These are phyloP conservation scores for Spicauda simplicius DNA, from an alignment of 2,888 invertebrate species.

Conservation along the genomic window DNA sequence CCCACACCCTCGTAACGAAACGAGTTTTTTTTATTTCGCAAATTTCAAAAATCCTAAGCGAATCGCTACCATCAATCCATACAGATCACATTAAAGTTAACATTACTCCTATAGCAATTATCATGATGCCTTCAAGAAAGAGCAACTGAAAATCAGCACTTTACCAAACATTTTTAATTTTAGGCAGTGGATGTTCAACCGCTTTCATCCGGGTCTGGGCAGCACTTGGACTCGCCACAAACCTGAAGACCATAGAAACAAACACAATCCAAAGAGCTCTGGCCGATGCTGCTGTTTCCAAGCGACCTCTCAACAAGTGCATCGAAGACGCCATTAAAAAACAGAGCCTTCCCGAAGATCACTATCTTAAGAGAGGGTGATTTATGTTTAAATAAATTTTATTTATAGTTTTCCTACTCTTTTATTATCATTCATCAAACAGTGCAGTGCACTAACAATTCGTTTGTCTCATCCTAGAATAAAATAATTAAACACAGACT, in stretches of 20 bases:
- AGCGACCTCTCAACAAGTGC: slow-evolving; percentile 83
- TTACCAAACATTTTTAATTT: slow-evolving; percentile 4
- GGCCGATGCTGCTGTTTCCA: slow-evolving; percentile 82
- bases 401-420: background rate
- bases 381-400: slow-evolving; percentile 27
- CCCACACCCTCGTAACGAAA: too few relatives aligned
- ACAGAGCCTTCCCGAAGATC: slow-evolving; percentile 72
- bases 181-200: slow-evolving; percentile 86
- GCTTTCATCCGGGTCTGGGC: slow-evolving; percentile 89
- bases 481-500: too few relatives aligned
- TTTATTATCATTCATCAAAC: too few relatives aligned
- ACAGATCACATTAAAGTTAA: too few relatives aligned
- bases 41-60: too few relatives aligned
- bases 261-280: slow-evolving; percentile 87
- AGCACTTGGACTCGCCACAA: slow-evolving; percentile 87
- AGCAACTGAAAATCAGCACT: too few relatives aligned
- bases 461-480: too few relatives aligned
- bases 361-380: slow-evolving; percentile 74
- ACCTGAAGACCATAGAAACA: slow-evolving; percentile 87
- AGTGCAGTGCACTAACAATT: too few relatives aligned
- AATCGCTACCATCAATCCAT: too few relatives aligned
- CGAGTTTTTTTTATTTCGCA: too few relatives aligned
- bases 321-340: slow-evolving; percentile 77
- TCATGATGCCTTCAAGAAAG: too few relatives aligned
- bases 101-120: too few relatives aligned